Evolutionary conservation across 2,888 invertebrate genomes (phyloP).

Genomic region (Oxycera nigricornis): DNA sequence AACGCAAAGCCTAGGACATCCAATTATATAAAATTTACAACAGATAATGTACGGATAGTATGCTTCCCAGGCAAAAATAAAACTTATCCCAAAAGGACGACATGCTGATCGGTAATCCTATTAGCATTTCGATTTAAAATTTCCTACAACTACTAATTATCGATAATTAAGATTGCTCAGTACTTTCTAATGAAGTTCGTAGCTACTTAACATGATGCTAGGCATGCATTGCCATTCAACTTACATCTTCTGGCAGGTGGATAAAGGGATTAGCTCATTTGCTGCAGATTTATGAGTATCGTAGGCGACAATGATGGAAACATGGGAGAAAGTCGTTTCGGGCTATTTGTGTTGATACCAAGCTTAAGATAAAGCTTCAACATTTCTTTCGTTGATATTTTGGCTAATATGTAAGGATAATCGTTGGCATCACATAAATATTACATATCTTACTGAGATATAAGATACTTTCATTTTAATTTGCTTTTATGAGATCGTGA

Average conservation of each 20-base stretch:
- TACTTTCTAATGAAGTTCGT: conserved; percentile 16
- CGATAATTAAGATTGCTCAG: conserved; percentile 19
- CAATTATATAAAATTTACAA: no score
- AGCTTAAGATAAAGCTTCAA: no score
- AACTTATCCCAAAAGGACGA: no score
- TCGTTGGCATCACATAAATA: no score
- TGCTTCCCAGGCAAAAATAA: no score
- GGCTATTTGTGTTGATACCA: background rate
- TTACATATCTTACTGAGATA: no score
- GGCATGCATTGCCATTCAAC: conserved; percentile 6
- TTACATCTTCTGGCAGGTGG: background rate
- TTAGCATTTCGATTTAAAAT: conserved; percentile 12
- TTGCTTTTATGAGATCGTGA: no score
- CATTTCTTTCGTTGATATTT: no score
- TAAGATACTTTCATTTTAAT: no score
- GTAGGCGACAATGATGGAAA: background rate
- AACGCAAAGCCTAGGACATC: no score
- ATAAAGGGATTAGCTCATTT: conserved; percentile 23
- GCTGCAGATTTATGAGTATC: conserved; percentile 10
- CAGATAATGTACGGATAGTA: no score
- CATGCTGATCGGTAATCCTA: conserved; percentile 8
- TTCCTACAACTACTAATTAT: conserved; percentile 17
- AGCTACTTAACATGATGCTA: background rate
- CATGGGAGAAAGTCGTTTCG: background rate
- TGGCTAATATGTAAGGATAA: no score